Evolutionary conservation across 2,113 vertebrate genomes (phyloP).

Genomic region (Semnopithecus entellus): DNA sequence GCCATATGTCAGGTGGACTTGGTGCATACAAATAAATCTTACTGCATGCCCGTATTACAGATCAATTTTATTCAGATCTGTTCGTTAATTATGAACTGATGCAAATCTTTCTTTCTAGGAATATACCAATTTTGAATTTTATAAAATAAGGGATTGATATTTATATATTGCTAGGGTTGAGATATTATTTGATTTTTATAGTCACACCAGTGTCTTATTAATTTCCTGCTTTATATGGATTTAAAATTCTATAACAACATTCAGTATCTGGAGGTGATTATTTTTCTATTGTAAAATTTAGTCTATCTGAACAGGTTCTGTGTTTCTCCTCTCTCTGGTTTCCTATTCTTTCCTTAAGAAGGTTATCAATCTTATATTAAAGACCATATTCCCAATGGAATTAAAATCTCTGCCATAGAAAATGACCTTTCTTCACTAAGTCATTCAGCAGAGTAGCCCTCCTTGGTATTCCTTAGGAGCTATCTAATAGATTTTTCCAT

Average conservation of each 20-base stretch:
- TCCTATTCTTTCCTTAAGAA: conserved; percentile 44
- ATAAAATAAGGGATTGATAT: neutral
- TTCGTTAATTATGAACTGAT: neutral
- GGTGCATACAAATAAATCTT: neutral
- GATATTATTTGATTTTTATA: neutral
- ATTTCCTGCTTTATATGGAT: neutral
- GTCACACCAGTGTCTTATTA: neutral
- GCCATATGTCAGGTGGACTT: neutral
- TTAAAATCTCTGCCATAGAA: conserved; percentile 54
- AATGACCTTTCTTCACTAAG: conserved; percentile 21
- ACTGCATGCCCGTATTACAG: neutral
- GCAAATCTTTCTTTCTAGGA: neutral
- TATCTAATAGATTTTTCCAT: conserved; percentile 54
- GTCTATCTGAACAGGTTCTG: conserved; percentile 11
- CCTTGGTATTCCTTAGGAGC: neutral
- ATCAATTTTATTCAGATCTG: neutral
- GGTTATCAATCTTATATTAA: conserved; percentile 25
- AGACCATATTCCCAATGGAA: conserved; percentile 54
- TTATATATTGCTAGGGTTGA: neutral
- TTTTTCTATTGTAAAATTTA: conserved; percentile 47
- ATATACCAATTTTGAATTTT: neutral
- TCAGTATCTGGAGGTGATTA: neutral
- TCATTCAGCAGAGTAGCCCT: conserved; percentile 37
- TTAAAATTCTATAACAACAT: neutral
- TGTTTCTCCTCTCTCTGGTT: neutral